Evolutionary conservation across 1,140 invertebrate genomes (phyloP), one percentile per base, ranked within the genome.

Genomic region (Lordiphosa collinella): DNA sequence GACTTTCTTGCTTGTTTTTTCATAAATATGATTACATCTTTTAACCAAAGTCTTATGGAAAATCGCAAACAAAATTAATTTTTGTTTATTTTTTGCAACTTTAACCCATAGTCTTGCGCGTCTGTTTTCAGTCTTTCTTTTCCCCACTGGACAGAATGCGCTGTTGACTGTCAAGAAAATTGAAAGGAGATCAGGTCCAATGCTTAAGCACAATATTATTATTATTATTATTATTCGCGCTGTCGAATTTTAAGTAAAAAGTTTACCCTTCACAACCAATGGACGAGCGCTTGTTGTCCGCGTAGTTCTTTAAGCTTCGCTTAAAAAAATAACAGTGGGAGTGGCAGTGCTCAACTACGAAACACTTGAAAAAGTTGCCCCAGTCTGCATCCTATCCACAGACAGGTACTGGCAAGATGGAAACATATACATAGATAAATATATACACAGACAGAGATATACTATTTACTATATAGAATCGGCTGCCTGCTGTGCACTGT

Each of bases 161-260:
- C 16, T 35, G 34, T 8, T 29, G 14, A 8, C 34, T 25, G n/a
- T 38, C 16, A 13, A 12, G 8, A 10, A 31, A 47, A 16, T 10
- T 11, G 32, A 25, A 37, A 38, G 32, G 14, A 48, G 31, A 18
- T n/a, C 12, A 18, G 32, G 34, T 49, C 34, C 47, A 14, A 54
- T 55, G 62, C 64, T 32, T 46, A 22, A 68, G 55, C 44, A 68
- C 65, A 68, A 60, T 68, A 68, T 68, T 68, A 68, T 68, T 68
- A 68, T 67, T 60, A 49, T 74, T 74, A 61, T 65, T 60, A 25
- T 25, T 25, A 25, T 74, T 67, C 32, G 47, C 68, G 37, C 63
- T 59, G 51, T 54, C 58, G 63, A 79, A 79, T 55, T 51, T 60
- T 36, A 73, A 70, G 63, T 54, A 47, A 40, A 60, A 70, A 80